Conservation (phyloP, 2,113 vertebrate genomes). For the Coreoperca whiteheadi region DNA sequence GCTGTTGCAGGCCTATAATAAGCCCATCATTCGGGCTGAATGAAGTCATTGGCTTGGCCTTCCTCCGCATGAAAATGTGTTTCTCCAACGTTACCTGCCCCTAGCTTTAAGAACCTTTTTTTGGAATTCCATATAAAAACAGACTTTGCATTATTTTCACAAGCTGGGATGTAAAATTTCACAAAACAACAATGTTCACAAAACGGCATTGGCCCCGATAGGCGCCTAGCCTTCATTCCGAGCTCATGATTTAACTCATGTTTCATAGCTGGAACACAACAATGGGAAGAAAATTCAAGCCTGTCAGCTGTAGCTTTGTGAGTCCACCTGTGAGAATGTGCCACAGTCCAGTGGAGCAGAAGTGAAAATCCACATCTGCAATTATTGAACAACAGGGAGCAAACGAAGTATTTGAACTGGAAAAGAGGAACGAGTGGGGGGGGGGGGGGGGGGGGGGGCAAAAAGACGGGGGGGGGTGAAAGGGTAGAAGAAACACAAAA, state of each 20-base stretch:
- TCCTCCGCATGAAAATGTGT: too few species aligned
- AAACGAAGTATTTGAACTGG: conserved; percentile 60
- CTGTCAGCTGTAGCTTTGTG: conserved; percentile 26
- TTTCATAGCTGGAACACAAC: background rate
- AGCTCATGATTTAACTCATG: background rate
- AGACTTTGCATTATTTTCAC: background rate
- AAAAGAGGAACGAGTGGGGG: conserved; percentile 9
- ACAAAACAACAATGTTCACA: background rate
- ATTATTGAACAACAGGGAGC: conserved; percentile 79
- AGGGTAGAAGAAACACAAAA: conserved; percentile 50
- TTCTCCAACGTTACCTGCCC: too few species aligned
- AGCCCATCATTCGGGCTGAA: too few species aligned
- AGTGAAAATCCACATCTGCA: conserved; percentile 77
- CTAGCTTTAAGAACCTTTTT: background rate
- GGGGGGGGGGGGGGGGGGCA: background rate
- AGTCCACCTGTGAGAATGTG: conserved; percentile 50
- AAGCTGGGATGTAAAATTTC: background rate
- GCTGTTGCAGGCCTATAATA: too few species aligned
- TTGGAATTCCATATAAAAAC: background rate
- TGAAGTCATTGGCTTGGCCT: too few species aligned
- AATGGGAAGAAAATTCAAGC: background rate
- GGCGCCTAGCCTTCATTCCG: background rate
- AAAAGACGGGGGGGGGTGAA: conserved; percentile 34
- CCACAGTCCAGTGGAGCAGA: conserved; percentile 73
- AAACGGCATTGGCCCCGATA: background rate